These are phyloP conservation scores for Thymelicus sylvestris DNA, from an alignment of 2,888 invertebrate species.

Conservation along the genomic window DNA sequence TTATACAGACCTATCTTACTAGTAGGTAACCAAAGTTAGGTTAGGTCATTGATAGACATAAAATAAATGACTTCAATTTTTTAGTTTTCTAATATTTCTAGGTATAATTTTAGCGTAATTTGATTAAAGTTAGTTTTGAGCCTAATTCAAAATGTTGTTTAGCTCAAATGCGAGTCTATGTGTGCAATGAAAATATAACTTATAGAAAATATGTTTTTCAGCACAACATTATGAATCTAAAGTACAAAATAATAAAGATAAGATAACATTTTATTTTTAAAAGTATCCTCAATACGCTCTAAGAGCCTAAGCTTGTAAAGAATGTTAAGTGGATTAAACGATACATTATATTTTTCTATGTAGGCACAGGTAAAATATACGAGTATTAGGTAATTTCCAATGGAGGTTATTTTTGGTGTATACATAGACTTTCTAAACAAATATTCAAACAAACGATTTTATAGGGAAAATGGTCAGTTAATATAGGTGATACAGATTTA, in stretches of 20 bases:
- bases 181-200: constrained; percentile 1
- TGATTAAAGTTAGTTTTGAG: constrained; percentile 10
- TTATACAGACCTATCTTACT: constrained; percentile 13
- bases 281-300: constrained; percentile 25
- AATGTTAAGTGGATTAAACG: constrained; percentile 33
- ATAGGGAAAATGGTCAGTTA: too few species aligned
- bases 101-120: not conserved
- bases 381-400: constrained; percentile 10
- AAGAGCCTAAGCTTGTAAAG: constrained; percentile 25
- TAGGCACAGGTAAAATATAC: constrained; percentile 8
- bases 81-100: not conserved
- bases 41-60: not conserved
- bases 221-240: constrained; percentile 5
- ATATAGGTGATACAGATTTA: too few species aligned
- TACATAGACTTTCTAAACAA: constrained; percentile 13
- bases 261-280: constrained; percentile 22
- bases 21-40: not conserved
- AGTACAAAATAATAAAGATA: constrained; percentile 15
- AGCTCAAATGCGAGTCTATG: constrained; percentile 1
- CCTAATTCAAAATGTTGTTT: not conserved
- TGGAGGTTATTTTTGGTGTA: constrained; percentile 9
- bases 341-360: constrained; percentile 30
- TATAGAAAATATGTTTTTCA: constrained; percentile 18
- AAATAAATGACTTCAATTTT: not conserved
- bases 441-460: not conserved